Base-by-base conservation (phyloP, 2,797 vertebrate species). In the Gastrophryne carolinensis region DNA sequence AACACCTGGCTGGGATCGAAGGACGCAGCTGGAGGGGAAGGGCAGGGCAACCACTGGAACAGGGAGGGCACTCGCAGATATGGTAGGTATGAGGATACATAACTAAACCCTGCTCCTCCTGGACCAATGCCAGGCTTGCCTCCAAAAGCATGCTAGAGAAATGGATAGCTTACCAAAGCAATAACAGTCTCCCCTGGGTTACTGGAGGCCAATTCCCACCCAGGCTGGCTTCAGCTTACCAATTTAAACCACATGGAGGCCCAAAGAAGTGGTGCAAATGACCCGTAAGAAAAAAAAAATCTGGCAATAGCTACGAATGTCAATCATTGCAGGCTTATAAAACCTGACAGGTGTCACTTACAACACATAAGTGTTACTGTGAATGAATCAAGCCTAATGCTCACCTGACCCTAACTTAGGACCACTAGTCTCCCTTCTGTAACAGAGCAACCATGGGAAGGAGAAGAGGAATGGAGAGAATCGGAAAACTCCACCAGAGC, bases 21-120 rank as follows among this genome's bases (percentile, higher is more conserved):
- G 68, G 66, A 77, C 74, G 57, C 67, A 71, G 74, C 74, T 77
- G 74, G 74, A 77, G 60, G 74, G 74, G 74, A 71, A 77, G 74
- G 67, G 66, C 41, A 71, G 74, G 67, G 74, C 64, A 69, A 63
- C 24, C 57, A 41, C 47, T 70, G 57, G 56, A 77, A 71, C 66
- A 49, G 47, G 47, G 47, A 70, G 65, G 49, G 44, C 23, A 11
- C 56, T 21, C 19, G 35, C 2, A 52, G 56, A 63, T 70, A 63
- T 49, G 15, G 3, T 71, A 71, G 67, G 74, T 57, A 75, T 34
- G 52, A 58, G 29, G 47, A 75, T 67, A 60, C 73, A 27, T 15
- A 39, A 37, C 49, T 15, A 49, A 71, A 19, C 39, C 27, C 19
- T 17, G 53, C 53, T 29, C 44, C 58, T 44, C 17, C 17, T 76